A percentile compares a stretch with the other conserved stretches of the same genome.
Conservation (phyloP, 2,797 vertebrate species). For the Melanotaenia trifasciata region DNA sequence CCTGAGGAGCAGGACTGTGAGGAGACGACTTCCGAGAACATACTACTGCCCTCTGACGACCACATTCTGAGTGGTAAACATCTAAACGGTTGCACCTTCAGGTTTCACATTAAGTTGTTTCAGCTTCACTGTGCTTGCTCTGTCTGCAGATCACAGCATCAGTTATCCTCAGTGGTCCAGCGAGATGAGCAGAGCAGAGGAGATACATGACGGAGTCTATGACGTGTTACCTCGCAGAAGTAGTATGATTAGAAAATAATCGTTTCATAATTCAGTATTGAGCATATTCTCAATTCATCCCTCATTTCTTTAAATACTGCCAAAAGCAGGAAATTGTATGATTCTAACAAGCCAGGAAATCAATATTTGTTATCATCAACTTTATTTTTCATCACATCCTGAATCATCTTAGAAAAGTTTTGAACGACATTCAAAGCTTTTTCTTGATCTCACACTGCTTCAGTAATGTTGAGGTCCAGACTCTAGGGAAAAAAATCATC, state of each 20-base stretch:
- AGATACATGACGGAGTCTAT: conserved; percentile 54
- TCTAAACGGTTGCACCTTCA: not conserved
- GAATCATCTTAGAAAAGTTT: no score
- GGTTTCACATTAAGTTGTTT: not conserved
- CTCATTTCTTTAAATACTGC: not conserved
- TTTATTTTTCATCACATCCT: no score
- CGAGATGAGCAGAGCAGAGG: conserved; percentile 4
- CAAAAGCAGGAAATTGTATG: not conserved
- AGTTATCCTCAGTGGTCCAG: not conserved
- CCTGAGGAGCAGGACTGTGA: not conserved
- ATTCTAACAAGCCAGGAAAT: no score
- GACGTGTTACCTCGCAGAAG: conserved; percentile 71
- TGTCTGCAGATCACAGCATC: conserved; percentile 45
- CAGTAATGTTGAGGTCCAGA: no score
- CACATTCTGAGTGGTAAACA: conserved; percentile 20
- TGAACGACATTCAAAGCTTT: no score
- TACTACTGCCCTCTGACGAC: not conserved
- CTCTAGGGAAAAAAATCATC: no score
- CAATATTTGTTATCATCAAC: no score
- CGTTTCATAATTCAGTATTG: not conserved
- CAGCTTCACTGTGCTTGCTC: not conserved
- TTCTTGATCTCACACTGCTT: no score
- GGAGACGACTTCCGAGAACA: conserved; percentile 20
- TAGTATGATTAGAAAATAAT: conserved; percentile 22
- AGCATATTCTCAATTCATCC: not conserved